Evolutionary conservation across 2,888 invertebrate species (phyloP).

Genomic region (Yponomeuta sedellus): DNA sequence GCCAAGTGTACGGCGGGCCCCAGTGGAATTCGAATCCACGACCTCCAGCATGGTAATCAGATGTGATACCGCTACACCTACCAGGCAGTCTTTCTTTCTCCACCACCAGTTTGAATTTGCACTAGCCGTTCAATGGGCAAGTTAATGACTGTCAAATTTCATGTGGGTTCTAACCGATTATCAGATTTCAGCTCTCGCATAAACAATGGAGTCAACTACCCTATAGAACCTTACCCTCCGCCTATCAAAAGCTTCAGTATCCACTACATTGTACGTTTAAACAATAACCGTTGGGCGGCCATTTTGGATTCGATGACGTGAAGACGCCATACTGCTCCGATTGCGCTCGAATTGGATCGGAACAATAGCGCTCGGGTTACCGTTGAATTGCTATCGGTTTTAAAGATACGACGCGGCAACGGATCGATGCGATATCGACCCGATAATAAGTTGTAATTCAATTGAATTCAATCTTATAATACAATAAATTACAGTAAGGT

Average conservation of each 20-base stretch:
- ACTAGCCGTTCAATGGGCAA: background rate
- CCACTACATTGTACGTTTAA: constrained; percentile 32
- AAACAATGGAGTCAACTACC: background rate
- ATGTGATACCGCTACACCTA: too few species aligned
- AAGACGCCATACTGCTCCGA: constrained; percentile 45
- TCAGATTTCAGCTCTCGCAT: background rate
- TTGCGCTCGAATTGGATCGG: constrained; percentile 30
- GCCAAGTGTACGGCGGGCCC: too few species aligned
- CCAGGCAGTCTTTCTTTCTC: too few species aligned
- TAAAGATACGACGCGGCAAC: background rate
- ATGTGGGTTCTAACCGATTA: background rate
- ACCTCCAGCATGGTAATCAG: too few species aligned
- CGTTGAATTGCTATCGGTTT: constrained; percentile 37
- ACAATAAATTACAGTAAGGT: too few species aligned
- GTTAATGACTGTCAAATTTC: background rate
- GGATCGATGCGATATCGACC: background rate
- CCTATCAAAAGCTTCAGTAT: constrained; percentile 21
- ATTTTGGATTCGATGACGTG: constrained; percentile 59
- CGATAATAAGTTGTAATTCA: background rate
- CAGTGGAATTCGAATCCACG: too few species aligned
- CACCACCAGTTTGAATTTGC: background rate
- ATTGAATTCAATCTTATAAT: too few species aligned
- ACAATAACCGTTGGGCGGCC: constrained; percentile 56
- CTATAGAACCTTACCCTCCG: background rate
- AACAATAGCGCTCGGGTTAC: constrained; percentile 55